These are phyloP conservation scores for Stegophylla sp. DNA, from an alignment of 2,888 invertebrate species.

Conservation along the genomic window DNA sequence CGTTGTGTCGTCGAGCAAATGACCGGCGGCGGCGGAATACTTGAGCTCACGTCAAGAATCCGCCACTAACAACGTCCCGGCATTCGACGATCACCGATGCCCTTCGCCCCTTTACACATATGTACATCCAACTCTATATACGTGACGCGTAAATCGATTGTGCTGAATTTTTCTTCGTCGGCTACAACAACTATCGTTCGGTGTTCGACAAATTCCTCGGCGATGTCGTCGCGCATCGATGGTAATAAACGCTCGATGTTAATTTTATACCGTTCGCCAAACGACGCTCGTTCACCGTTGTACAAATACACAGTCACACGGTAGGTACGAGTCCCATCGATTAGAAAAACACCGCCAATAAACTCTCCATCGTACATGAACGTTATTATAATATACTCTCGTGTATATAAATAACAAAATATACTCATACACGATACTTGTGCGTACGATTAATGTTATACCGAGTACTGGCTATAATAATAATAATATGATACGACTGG, in stretches of 20 bases:
- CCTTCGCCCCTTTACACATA: background rate
- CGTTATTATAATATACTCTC: background rate
- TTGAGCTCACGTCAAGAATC: slow-evolving; percentile 49
- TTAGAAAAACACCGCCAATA: background rate
- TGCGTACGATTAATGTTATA: background rate
- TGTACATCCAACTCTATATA: background rate
- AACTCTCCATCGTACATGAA: background rate
- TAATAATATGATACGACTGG: background rate
- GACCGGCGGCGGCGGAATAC: slow-evolving; percentile 16
- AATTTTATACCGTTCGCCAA: slow-evolving; percentile 2
- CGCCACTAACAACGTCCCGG: slow-evolving; percentile 20
- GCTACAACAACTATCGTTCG: too few relatives aligned
- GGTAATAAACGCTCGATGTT: slow-evolving; percentile 3
- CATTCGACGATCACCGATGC: slow-evolving; percentile 13
- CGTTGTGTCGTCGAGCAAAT: background rate
- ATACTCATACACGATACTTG: background rate
- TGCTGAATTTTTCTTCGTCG: background rate
- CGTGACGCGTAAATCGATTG: too few relatives aligned
- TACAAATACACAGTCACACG: too few relatives aligned
- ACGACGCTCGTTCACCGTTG: background rate
- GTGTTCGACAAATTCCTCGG: background rate
- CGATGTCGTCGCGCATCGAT: background rate
- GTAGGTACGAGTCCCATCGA: background rate
- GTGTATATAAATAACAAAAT: background rate
- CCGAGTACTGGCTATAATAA: background rate